Conservation (phyloP, 2,797 vertebrate species). For the Alosa sapidissima region DNA sequence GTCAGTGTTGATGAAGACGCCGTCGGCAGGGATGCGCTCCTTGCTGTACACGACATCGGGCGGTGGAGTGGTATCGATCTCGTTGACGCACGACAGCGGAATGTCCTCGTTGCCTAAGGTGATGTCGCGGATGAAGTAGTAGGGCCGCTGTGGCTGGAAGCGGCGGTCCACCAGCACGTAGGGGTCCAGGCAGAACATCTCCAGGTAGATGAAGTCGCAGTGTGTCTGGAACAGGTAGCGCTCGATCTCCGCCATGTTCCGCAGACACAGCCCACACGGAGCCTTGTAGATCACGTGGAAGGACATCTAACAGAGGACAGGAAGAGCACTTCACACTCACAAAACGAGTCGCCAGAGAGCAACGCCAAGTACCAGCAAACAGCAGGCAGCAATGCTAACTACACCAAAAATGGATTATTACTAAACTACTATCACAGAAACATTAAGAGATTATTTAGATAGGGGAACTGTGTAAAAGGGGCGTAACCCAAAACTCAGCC, state of each 20-base stretch:
- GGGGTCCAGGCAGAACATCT: conserved; percentile 98
- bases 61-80: conserved; percentile 88
- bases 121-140: conserved; percentile 92
- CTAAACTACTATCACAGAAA: not conserved
- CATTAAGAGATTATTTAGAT: not conserved
- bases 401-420: too few species aligned
- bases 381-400: too few species aligned
- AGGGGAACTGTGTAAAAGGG: too few species aligned
- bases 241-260: conserved; percentile 93
- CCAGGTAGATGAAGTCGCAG: conserved; percentile 93
- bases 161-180: conserved; percentile 95
- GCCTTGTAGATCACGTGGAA: conserved; percentile 98
- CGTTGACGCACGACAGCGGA: conserved; percentile 93
- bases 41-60: conserved; percentile 97
- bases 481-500: too few species aligned
- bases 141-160: conserved; percentile 91
- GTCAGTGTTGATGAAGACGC: conserved; percentile 93
- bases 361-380: too few species aligned
- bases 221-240: conserved; percentile 90
- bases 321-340: not conserved
- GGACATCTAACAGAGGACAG: conserved; percentile 75
- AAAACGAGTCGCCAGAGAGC: not conserved
- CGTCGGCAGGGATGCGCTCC: conserved; percentile 91
- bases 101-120: conserved; percentile 91
- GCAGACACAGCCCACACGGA: conserved; percentile 92